Base-by-base conservation (phyloP, 2,888 invertebrate species). In the Phania funesta region DNA sequence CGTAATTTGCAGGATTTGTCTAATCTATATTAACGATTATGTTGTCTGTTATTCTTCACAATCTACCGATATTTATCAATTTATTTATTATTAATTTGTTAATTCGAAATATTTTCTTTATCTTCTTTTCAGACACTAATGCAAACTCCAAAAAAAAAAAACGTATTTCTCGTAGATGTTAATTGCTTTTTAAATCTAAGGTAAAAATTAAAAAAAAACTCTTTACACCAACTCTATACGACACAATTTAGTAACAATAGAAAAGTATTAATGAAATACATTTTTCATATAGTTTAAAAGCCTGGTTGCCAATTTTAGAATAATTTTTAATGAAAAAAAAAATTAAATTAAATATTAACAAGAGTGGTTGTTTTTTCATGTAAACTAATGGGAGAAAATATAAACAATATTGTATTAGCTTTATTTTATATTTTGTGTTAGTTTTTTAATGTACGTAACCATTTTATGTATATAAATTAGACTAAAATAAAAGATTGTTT, bases 361-460 rank as follows among this genome's bases (percentile, higher is more conserved):
- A 71, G 22, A 58, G 58, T 65, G 77, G 70, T 80, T 85, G 80
- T 85, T 85, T 78, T 73, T 77, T 56, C 41, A 76, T 62, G 18
- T 82, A 84, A 82, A 80, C 44, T 29, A 64, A 58, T 50, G 65
- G 46, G 22, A 54, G 35, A 32, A 41, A 65, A 74, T 54, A 79
- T 11, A 29, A 16, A 41, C 6, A 13, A 44, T 60, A 35, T 50
- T 3, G 60, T 29, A 8, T 48, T 38, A 46, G 18, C 46, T 35
- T 44, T 18, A 7, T 16, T 7, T 44, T 44, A 44, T 26, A 29
- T 56, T 46, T 16, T 32, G 11, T 44, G 46, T 75, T 46, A 18
- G 22, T 60, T 50, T 50, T 18, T 26, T n/a, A 29, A 50, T 62
- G 13, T 26, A 6, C n/a, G 9, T 41, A 41, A 26, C 60, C 16